Conservation (phyloP, 2,888 invertebrate genomes). For the Zonitis immaculata region DNA sequence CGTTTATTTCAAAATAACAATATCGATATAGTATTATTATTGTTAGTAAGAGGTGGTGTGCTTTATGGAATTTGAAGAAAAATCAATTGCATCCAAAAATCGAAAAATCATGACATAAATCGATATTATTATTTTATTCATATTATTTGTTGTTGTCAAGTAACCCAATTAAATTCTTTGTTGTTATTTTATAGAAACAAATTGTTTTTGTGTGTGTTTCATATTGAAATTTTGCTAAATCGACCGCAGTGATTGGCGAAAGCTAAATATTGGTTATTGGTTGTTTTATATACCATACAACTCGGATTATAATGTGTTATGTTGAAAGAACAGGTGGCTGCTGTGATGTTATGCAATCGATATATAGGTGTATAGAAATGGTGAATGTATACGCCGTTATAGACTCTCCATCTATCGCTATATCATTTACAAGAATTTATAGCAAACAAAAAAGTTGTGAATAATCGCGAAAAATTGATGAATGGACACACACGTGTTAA, state of each 20-base stretch:
- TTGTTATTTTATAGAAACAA: no score
- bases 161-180: constrained; percentile 15
- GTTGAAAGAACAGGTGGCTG: constrained; percentile 30
- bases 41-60: neutral
- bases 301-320: neutral
- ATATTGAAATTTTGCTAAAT: constrained; percentile 18
- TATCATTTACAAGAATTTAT: no score
- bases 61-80: neutral
- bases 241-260: constrained; percentile 29
- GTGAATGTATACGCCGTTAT: constrained; percentile 28
- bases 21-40: neutral
- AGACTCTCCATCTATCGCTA: no score
- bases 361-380: constrained; percentile 10
- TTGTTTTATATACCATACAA: constrained; percentile 1
- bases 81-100: neutral
- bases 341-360: constrained; percentile 26
- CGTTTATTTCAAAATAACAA: neutral
- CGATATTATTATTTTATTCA: neutral
- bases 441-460: no score
- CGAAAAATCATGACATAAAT: no score
- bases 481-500: no score
- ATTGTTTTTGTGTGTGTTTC: neutral
- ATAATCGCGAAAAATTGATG: no score
- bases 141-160: constrained; percentile 7
- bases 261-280: constrained; percentile 23